Percentiles rank a stretch among this genome's conserved stretches.
These are phyloP conservation scores for Capromys pilorides DNA, from an alignment of 2,797 vertebrate species.

Conservation along the genomic window DNA sequence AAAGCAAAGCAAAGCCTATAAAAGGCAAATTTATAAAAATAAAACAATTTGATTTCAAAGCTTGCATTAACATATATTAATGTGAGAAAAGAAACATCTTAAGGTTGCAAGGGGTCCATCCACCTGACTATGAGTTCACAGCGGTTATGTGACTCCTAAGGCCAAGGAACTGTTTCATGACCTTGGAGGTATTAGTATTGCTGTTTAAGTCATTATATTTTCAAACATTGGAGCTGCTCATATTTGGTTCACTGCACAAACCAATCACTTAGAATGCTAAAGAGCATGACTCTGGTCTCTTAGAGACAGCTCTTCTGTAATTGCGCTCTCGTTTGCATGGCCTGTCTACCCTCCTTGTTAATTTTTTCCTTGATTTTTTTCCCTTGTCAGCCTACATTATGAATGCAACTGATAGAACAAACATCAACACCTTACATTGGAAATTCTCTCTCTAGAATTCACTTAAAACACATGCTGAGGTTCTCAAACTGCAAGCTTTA, in stretches of 20 bases:
- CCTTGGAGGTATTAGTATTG: constrained; percentile 76
- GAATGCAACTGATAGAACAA: constrained; percentile 75
- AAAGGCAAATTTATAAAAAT: constrained; percentile 44
- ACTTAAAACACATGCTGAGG: constrained; percentile 75
- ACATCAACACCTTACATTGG: constrained; percentile 59
- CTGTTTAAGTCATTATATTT: constrained; percentile 78
- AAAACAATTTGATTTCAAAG: constrained; percentile 69
- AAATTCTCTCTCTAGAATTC: constrained; percentile 71
- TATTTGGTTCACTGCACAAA: constrained; percentile 82
- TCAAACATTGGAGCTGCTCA: constrained; percentile 77
- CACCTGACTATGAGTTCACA: constrained; percentile 55
- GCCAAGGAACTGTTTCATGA: constrained; percentile 70
- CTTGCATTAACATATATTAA: constrained; percentile 73
- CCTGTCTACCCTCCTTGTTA: constrained; percentile 76
- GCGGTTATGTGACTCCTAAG: constrained; percentile 65
- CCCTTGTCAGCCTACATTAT: constrained; percentile 57
- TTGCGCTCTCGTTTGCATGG: constrained; percentile 76
- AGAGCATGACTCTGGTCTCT: constrained; percentile 73
- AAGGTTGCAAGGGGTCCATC: constrained; percentile 60
- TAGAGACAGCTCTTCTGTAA: constrained; percentile 79
- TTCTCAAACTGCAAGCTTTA: constrained; percentile 64
- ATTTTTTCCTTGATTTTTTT: constrained; percentile 69
- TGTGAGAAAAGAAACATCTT: constrained; percentile 58
- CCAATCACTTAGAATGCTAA: constrained; percentile 81
- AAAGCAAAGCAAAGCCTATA: constrained; percentile 65